Conservation (phyloP, 2,113 vertebrate species). For the Oriolus oriolus region DNA sequence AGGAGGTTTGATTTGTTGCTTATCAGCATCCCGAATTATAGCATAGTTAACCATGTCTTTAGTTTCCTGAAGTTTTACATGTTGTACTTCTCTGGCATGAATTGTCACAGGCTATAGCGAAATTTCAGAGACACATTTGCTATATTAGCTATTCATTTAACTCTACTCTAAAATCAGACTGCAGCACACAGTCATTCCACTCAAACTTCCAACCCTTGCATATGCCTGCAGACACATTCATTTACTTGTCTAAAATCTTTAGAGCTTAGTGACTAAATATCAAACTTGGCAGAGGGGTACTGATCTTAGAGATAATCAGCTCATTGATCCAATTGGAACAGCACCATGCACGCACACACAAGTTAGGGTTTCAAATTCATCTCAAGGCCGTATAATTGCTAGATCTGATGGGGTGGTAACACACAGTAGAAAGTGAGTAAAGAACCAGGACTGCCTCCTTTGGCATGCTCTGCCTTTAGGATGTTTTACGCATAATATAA, state of each 20-base stretch:
- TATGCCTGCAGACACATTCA: neutral
- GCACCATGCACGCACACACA: neutral
- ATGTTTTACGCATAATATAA: neutral
- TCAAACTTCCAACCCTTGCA: neutral
- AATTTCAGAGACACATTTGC: neutral
- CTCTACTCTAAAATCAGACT: neutral
- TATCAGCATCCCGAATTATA: neutral
- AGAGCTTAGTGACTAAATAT: neutral
- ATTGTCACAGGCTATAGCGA: neutral
- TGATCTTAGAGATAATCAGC: neutral
- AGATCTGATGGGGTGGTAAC: neutral
- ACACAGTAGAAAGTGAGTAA: neutral
- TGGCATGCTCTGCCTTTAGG: neutral
- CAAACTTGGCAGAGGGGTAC: neutral
- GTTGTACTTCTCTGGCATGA: neutral
- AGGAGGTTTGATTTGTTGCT: neutral
- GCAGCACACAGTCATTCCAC: neutral
- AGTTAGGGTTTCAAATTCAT: neutral
- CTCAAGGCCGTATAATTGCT: neutral
- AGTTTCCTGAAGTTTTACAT: neutral
- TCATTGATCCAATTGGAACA: neutral
- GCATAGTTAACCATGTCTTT: rapidly evolving
- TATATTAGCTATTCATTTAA: neutral
- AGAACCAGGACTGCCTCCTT: neutral
- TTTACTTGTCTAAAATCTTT: neutral